Evolutionary conservation across 2,113 vertebrate species (phyloP), one percentile per base, ranked within the genome.

Genomic region (Laterallus jamaicensis): DNA sequence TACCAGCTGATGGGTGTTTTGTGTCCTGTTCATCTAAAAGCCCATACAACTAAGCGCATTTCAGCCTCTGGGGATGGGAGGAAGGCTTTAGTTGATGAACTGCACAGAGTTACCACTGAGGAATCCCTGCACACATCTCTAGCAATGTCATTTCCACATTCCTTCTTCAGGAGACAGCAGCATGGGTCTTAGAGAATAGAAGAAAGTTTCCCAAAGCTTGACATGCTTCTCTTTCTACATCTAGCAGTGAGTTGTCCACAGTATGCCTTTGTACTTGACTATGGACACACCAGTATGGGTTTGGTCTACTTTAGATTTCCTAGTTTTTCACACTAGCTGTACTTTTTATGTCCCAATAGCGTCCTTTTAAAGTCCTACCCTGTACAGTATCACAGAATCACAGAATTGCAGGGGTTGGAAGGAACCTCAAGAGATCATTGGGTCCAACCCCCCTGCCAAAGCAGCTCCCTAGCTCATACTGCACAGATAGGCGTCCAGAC

Each of bases 21-120:
- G 77, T 86, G 90, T 56, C 54, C 84, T 88, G 87, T 86, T 95
- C 66, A 70, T 76, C 76, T 58, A 77, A 93, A 94, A 91, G 78
- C 40, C 60, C n/a, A 26, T 91, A 63, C 68, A 91, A 44, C 37
- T 54, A 68, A 70, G 35, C 32, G 26, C 21, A 15, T 55, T 92
- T 80, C 70, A 70, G 59, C 50, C 78, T 90, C 68, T 28, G 12
- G 84, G 87, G 75, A 74, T 6, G 6, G 75, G 8, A 80, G 73
- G 54, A 69, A 76, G 25, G 32, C n/a, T 92, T 90, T 67, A 77
- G 67, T 19, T 88, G 77, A 81, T 55, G 59, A 96, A 83, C 78
- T 42, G 44, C 4, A 1, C 21, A 17, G 42, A 63, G 59, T 32
- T 97, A 91, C 32, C 47, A 70, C 82, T 12, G 10, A 90, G 55